Evolutionary conservation across 2,888 invertebrate genomes (phyloP), one percentile per base, ranked within the genome.

Genomic region (Apodemia zela): DNA sequence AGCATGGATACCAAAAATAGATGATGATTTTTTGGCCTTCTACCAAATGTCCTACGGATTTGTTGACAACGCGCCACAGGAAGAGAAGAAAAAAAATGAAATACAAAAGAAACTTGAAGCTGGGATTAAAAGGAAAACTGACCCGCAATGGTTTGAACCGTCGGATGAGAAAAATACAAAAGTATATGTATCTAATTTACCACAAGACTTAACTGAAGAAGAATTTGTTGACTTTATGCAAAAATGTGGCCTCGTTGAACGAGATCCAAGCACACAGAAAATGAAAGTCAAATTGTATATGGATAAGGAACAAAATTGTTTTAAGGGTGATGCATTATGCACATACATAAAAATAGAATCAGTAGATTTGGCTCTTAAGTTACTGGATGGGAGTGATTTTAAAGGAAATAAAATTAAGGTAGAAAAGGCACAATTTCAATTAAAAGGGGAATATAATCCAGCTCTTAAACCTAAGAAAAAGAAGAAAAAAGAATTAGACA

Each of bases 261-360:
- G 96, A 73, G 98, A 99, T 82, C 93, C 95, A 0, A 92, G 94
- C 59, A 95, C 94, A 13, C 95, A 95, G 71, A 95, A 95, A 79
- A 95, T 96, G 84, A 99, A 98, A 87, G 89, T 98, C 1, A 99
- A 99, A 90, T 86, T 99, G 45, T 99, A 99, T 83, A 94, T 93
- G 72, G 97, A 98, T 77, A 87, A 93, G 47, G 94, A 95, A 75
- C 94, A 96, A 0, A 94, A 97, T 69, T 93, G 94, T 67, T 92
- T 96, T 42, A 99, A 99, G 91, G 99, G 99, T 11, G 99, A 99
- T 92, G 99, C 97, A 13, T 91, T 98, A 58, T 99, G 99, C 84
- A 97, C 98, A 70, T 99, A 98, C 79, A 97, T 99, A 62, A 98
- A 97, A 94, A 96, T 97, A 80, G 99, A 99, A 86, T 99, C 99